These are phyloP conservation scores for Busseola fusca DNA, from an alignment of 2,888 invertebrate species.

Conservation along the genomic window DNA sequence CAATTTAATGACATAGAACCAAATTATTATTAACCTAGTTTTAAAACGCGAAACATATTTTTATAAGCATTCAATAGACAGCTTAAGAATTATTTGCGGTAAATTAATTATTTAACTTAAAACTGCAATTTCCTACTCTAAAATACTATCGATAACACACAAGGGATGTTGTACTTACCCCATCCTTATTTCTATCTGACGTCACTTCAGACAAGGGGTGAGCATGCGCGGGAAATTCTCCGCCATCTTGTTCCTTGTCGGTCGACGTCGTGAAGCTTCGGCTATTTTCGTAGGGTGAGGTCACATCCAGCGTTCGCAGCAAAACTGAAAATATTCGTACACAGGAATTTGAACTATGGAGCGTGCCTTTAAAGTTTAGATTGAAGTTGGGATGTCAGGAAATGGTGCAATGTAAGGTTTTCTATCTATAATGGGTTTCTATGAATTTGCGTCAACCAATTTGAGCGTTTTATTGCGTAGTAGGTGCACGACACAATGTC, in stretches of 20 bases:
- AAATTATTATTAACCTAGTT: neutral
- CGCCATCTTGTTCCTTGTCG: conserved; percentile 77
- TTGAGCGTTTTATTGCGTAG: conserved; percentile 42
- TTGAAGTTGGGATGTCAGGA: neutral
- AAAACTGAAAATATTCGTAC: conserved; percentile 19
- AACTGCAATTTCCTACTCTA: neutral
- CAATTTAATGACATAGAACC: neutral
- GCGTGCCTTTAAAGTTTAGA: neutral
- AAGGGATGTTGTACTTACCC: conserved; percentile 53
- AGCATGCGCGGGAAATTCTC: conserved; percentile 80
- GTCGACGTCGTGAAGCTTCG: conserved; percentile 65
- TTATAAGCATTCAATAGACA: neutral
- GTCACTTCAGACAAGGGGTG: conserved; percentile 74
- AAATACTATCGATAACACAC: conserved; percentile 61
- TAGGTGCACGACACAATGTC: conserved; percentile 38
- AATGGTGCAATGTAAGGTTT: conserved; percentile 60
- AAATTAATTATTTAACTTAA: neutral
- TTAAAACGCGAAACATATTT: neutral
- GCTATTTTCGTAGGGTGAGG: conserved; percentile 64
- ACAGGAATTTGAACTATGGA: conserved; percentile 32
- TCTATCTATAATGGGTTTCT: conserved; percentile 38
- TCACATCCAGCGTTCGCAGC: conserved; percentile 50
- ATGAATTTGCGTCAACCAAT: conserved; percentile 62
- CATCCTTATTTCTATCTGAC: conserved; percentile 75
- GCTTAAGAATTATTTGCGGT: neutral